These are phyloP conservation scores for Mycteria americana DNA, from an alignment of 2,797 vertebrate species.

Conservation along the genomic window DNA sequence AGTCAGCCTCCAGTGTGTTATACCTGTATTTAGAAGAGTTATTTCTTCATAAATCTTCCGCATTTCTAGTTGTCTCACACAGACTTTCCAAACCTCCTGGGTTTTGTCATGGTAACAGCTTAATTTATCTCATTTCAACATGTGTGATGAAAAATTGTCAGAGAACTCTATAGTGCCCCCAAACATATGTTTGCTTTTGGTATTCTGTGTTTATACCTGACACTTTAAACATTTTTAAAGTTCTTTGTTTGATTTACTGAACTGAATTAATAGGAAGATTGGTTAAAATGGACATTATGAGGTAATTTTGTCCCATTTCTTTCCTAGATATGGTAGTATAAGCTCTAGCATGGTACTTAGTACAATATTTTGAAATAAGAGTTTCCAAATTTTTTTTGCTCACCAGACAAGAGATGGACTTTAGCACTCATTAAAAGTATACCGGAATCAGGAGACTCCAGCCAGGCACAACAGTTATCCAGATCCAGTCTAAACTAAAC, in stretches of 20 bases:
- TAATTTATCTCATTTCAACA: conserved; percentile 65
- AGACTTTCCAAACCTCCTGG: conserved; percentile 6
- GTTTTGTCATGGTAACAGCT: conserved; percentile 52
- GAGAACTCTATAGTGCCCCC: background rate
- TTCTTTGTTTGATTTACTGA: background rate
- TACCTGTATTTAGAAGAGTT: conserved; percentile 21
- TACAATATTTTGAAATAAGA: background rate
- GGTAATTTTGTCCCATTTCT: background rate
- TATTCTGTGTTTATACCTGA: background rate
- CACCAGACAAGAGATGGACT: background rate
- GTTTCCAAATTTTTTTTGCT: background rate
- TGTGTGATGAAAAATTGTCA: conserved; percentile 40
- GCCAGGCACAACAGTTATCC: background rate
- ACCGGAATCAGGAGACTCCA: background rate
- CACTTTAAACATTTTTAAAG: background rate
- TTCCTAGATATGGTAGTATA: background rate
- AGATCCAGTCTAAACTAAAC: background rate
- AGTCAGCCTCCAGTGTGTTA: background rate
- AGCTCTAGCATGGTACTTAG: background rate
- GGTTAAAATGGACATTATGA: background rate
- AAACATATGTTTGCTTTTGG: conserved; percentile 27
- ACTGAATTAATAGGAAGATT: background rate
- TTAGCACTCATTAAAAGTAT: background rate
- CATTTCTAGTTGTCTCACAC: conserved; percentile 29
- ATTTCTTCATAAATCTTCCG: conserved; percentile 51